Evolutionary conservation across 30 jellyfish, hydroid and myxozoan species (phyloP).

Genomic region (Morbakka virulenta): DNA sequence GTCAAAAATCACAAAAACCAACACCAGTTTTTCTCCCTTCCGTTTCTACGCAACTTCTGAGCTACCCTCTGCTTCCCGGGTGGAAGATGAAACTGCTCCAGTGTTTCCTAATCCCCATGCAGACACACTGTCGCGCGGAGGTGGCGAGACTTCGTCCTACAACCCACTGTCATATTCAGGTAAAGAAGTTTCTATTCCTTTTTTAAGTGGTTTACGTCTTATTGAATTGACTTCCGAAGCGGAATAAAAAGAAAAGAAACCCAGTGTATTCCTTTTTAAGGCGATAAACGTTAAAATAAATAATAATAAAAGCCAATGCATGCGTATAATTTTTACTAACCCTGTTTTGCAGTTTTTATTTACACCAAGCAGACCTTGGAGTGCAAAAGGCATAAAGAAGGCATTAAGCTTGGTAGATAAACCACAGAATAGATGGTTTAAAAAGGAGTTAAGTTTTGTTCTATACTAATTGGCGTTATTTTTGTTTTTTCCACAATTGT

Average conservation of each 20-base stretch:
- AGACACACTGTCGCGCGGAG: too few species aligned
- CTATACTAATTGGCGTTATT: neutral
- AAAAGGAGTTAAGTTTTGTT: neutral
- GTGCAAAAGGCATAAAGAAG: too few species aligned
- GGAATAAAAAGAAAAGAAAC: neutral
- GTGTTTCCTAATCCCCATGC: too few species aligned
- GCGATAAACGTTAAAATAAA: neutral
- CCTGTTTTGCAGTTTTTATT: too few species aligned
- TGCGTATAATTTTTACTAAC: neutral
- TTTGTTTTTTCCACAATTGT: too few species aligned
- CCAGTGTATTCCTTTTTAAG: neutral
- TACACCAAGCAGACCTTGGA: too few species aligned
- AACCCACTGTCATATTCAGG: constrained; percentile 54
- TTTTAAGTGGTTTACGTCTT: neutral
- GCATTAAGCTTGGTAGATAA: too few species aligned
- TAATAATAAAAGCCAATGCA: neutral
- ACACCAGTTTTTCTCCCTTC: neutral
- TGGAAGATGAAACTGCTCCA: too few species aligned
- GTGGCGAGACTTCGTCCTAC: too few species aligned
- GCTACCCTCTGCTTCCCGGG: too few species aligned
- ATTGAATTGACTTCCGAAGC: constrained; percentile 10
- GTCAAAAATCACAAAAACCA: neutral
- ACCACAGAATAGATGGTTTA: too few species aligned
- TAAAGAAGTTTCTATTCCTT: neutral
- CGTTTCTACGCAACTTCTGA: neutral